Evolutionary conservation across 2,888 invertebrate genomes (phyloP), one percentile per base, ranked within the genome.

Genomic region (Pocota personata): DNA sequence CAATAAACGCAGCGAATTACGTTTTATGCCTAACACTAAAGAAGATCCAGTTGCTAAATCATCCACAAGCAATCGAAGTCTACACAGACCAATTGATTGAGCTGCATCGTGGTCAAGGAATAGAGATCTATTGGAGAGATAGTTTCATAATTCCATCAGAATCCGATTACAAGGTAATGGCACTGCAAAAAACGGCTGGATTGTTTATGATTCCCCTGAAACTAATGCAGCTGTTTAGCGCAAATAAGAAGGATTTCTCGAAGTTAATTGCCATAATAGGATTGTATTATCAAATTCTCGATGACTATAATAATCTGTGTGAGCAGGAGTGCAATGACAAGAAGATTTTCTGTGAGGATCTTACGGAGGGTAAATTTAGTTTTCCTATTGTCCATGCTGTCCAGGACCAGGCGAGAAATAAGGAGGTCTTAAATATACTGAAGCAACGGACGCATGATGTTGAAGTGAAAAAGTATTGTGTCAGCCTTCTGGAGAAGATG

Each of bases 71-170:
- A 92, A 96, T 96, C 0, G 94, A 94, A 89, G 96, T 97, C 3
- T 97, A 96, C 90, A 95, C 96, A 62, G 98, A 98, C 91, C 98
- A 99, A 92, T 92, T 99, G 87, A 91, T 99, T 88, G 98, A 99
- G 90, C 93, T 99, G 48, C 98, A 99, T 91, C 94, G 98, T 76
- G 99, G 99, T 0, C 99, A 99, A 92, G 98, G 98, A 16, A 97
- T 98, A 96, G 99, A 99, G 93, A 98, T 99, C 83, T 98, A 98
- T 93, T 99, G 98, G 98, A 94, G 99, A 69, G 99, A 99, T 93
- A 97, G 97, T 92, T 98, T 97, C 92, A 95, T 95, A 14, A 98
- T 98, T 91, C 99, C 99, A 0, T 95, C 97, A 0, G 98, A 98
- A 92, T 95, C 96, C 14, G 98, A 99, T 89, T 99, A 99, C 92